Evolutionary conservation across 2,888 invertebrate genomes (phyloP).

Genomic region (Dynastes tityus): DNA sequence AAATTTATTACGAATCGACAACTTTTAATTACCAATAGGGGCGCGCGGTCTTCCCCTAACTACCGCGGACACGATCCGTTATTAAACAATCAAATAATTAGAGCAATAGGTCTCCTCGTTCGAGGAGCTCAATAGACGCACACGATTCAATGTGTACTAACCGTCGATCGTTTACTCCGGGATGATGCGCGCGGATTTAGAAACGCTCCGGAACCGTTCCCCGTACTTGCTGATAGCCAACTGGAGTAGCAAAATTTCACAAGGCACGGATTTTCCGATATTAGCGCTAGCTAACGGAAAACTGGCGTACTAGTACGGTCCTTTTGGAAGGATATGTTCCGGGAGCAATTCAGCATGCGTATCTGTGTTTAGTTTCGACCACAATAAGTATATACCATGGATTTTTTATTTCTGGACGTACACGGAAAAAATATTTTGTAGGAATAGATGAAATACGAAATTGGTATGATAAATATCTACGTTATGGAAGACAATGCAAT

Average conservation of each 20-base stretch:
- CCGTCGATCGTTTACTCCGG: neutral
- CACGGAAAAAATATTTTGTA: too few relatives aligned
- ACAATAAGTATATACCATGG: neutral
- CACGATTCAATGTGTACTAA: neutral
- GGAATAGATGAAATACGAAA: too few relatives aligned
- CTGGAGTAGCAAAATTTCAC: slow-evolving; percentile 57
- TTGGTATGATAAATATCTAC: too few relatives aligned
- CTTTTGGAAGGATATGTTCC: slow-evolving; percentile 29
- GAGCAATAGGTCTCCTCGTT: neutral
- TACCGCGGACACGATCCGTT: neutral
- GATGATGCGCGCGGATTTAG: slow-evolving; percentile 5
- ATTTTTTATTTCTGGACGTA: neutral
- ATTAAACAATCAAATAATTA: too few relatives aligned
- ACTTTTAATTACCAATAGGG: neutral
- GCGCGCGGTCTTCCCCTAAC: neutral
- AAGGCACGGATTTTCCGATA: slow-evolving; percentile 59
- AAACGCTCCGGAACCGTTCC: slow-evolving; percentile 39
- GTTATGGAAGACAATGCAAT: too few relatives aligned
- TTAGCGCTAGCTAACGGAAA: slow-evolving; percentile 59
- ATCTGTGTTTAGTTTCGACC: slow-evolving; percentile 36
- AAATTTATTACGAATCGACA: neutral
- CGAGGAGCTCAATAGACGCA: neutral
- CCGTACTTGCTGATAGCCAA: slow-evolving; percentile 53
- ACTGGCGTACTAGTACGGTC: slow-evolving; percentile 51
- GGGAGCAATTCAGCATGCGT: slow-evolving; percentile 52